Percentiles rank a stretch among this genome's conserved stretches.
Evolutionary conservation across 2,113 vertebrate genomes (phyloP).

Genomic region (Lanius collurio): DNA sequence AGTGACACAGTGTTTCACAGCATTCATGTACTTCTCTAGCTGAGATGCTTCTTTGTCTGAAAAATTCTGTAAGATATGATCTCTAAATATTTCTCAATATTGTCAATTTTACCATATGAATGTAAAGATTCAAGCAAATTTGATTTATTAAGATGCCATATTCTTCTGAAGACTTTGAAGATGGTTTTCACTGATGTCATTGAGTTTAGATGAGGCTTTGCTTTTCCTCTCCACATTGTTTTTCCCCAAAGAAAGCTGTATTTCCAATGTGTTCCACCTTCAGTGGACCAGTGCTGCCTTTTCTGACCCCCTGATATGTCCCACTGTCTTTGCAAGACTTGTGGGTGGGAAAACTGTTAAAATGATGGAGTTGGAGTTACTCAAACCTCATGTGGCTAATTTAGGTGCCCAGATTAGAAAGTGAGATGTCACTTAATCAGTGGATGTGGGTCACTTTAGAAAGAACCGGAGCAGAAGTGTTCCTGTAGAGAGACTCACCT

Average conservation of each 20-base stretch:
- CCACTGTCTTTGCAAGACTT: neutral
- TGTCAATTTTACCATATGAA: neutral
- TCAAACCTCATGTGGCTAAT: neutral
- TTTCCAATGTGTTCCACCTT: neutral
- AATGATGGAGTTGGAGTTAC: neutral
- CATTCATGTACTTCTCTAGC: neutral
- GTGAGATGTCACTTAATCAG: accelerated
- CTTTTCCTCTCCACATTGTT: neutral
- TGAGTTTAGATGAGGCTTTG: neutral
- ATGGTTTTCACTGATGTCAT: neutral
- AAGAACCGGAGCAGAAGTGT: neutral
- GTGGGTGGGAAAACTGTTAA: neutral
- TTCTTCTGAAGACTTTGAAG: neutral
- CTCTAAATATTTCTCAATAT: neutral
- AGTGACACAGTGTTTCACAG: neutral
- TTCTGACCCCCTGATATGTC: accelerated
- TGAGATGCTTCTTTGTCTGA: neutral
- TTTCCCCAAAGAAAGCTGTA: neutral
- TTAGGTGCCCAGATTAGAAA: neutral
- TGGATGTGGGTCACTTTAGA: neutral
- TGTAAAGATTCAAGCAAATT: neutral
- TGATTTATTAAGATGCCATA: neutral
- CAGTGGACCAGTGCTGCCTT: neutral
- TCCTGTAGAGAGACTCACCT: neutral
- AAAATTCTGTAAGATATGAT: neutral